phyloP scores from a whole-genome alignment of 2,888 invertebrate species.

The Aplocera efformata region DNA sequence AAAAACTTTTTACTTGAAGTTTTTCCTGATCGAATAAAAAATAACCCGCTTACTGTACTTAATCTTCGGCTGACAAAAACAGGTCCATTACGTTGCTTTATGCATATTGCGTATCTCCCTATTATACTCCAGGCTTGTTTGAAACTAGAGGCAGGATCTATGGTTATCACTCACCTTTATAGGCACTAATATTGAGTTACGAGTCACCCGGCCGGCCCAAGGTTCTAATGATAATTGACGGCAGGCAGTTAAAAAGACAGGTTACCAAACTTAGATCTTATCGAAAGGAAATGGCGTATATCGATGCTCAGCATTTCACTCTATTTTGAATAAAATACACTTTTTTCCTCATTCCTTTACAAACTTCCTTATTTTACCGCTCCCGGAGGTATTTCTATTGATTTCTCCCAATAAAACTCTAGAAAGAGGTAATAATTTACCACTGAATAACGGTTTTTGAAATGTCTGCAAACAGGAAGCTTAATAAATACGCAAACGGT shows the following conservation, averaged over 20 bases:
- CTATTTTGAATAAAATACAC: conserved; percentile 38
- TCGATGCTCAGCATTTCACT: conserved; percentile 36
- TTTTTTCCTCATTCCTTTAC: conserved; percentile 44
- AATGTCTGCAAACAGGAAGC: conserved; percentile 27
- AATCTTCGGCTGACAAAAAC: conserved; percentile 24
- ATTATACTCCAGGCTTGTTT: conserved; percentile 41
- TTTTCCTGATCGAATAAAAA: not conserved
- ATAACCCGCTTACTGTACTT: conserved; percentile 9
- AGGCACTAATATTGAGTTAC: conserved; percentile 73
- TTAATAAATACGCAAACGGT: conserved; percentile 30
- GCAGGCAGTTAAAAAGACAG: conserved; percentile 65
- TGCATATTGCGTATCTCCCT: conserved; percentile 47
- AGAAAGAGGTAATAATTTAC: conserved; percentile 21
- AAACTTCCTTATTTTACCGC: conserved; percentile 35
- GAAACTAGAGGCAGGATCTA: conserved; percentile 52
- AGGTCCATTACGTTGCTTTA: conserved; percentile 28
- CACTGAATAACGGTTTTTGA: conserved; percentile 24
- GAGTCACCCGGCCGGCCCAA: conserved; percentile 49
- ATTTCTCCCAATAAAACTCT: conserved; percentile 23
- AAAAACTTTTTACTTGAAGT: conserved; percentile 6
- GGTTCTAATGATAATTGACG: conserved; percentile 74
- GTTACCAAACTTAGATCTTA: conserved; percentile 63
- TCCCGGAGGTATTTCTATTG: conserved; percentile 19
- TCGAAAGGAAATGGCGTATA: conserved; percentile 37
- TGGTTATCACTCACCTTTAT: conserved; percentile 75